A percentile compares a stretch with the other conserved stretches of the same genome.
These are phyloP conservation scores for Drosophila persimilis DNA, from an alignment of 1,140 invertebrate species.

Conservation along the genomic window DNA sequence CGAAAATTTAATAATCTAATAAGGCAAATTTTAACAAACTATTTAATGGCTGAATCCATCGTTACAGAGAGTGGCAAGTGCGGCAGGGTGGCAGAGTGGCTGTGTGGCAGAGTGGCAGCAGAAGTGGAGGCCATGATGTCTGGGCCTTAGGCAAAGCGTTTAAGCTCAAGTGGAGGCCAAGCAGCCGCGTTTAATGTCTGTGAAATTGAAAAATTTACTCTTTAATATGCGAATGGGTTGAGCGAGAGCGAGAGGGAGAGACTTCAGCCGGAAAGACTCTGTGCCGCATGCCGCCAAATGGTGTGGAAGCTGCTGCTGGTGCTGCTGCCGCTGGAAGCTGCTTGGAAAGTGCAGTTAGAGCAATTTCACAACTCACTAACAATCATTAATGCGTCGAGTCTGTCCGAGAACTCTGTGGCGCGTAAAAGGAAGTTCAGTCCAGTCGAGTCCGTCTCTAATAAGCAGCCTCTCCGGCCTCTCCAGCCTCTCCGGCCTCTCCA, in stretches of 20 bases:
- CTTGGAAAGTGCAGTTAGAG: conserved; percentile 77
- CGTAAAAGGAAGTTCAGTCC: conserved; percentile 43
- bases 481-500: too few relatives aligned
- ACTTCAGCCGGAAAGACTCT: conserved; percentile 69
- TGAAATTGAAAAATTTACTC: conserved; percentile 81
- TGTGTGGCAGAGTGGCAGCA: background rate
- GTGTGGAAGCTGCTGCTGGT: conserved; percentile 64
- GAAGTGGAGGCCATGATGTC: conserved; percentile 3
- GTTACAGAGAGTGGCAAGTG: conserved; percentile 7
- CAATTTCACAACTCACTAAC: conserved; percentile 81
- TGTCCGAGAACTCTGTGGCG: conserved; percentile 2
- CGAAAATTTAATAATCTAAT: conserved; percentile 81
- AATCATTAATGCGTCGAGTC: conserved; percentile 77
- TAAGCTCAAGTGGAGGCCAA: conserved; percentile 59
- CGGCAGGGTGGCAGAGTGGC: conserved; percentile 9
- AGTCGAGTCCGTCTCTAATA: conserved; percentile 56
- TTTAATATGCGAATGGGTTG: conserved; percentile 77
- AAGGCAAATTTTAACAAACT: conserved; percentile 81
- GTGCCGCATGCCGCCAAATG: conserved; percentile 60
- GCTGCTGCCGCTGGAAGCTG: conserved; percentile 34
- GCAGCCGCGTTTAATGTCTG: conserved; percentile 78
- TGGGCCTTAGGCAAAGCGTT: conserved; percentile 68
- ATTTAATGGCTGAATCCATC: conserved; percentile 72
- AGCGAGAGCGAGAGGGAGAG: conserved; percentile 8
- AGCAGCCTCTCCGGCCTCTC: conserved; percentile 43